A percentile compares a stretch with the other conserved stretches of the same genome.
These are phyloP conservation scores for Notoglanidium macrostoma DNA, from an alignment of 2,797 vertebrate species.

Conservation along the genomic window DNA sequence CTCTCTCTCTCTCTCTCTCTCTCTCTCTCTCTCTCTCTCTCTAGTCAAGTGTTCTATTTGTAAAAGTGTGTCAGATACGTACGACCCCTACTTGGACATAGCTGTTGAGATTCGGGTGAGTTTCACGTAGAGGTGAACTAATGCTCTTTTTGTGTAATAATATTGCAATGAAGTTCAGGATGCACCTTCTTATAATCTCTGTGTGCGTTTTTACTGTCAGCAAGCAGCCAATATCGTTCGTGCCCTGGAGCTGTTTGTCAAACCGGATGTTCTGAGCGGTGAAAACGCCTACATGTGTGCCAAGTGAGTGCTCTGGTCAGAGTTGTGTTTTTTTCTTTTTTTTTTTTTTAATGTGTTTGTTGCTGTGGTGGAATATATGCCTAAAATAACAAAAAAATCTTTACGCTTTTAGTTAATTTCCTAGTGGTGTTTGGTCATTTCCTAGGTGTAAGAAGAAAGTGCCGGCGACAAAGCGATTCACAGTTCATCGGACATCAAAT, in stretches of 20 bases:
- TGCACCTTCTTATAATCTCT: background rate
- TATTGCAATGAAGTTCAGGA: background rate
- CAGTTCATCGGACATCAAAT: conserved; percentile 88
- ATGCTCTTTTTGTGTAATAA: background rate
- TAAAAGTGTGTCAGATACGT: conserved; percentile 92
- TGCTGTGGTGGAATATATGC: background rate
- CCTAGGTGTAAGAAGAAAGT: conserved; percentile 95
- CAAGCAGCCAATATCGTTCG: conserved; percentile 86
- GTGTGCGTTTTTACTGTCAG: conserved; percentile 69
- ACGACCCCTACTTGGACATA: conserved; percentile 92
- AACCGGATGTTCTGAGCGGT: conserved; percentile 88
- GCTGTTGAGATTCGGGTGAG: conserved; percentile 91
- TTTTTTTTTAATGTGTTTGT: background rate
- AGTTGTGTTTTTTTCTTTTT: background rate
- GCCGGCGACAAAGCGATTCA: conserved; percentile 91
- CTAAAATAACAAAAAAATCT: background rate
- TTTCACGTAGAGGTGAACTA: background rate
- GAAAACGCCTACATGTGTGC: conserved; percentile 97
- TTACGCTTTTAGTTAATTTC: background rate
- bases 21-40: conserved; percentile 35
- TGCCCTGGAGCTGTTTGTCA: conserved; percentile 91
- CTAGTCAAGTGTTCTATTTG: conserved; percentile 92
- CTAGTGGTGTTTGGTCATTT: background rate
- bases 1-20: background rate
- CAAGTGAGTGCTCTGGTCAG: conserved; percentile 75